Evolutionary conservation across 2,113 vertebrate species (phyloP).

Genomic region (Antennarius striatus): DNA sequence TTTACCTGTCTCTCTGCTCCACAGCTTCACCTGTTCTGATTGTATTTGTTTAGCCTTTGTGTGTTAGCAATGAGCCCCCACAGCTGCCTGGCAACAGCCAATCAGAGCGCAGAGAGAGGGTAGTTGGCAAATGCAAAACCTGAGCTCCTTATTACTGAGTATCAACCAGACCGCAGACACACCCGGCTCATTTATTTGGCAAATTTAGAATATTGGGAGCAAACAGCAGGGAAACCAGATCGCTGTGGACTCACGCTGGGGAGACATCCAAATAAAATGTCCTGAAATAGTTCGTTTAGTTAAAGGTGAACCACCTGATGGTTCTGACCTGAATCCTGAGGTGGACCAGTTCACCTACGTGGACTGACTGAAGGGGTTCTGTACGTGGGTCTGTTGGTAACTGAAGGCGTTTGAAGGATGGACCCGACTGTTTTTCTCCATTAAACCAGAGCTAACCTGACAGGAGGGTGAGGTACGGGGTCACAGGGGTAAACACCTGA

Average conservation of each 20-base stretch:
- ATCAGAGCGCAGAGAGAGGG: constrained; percentile 30
- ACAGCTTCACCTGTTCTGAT: constrained; percentile 47
- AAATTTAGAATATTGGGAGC: constrained; percentile 61
- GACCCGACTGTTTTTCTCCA: too few species aligned
- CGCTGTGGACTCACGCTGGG: too few species aligned
- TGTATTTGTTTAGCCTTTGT: constrained; percentile 58
- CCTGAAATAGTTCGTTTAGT: too few species aligned
- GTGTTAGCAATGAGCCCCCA: constrained; percentile 39
- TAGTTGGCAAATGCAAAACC: constrained; percentile 53
- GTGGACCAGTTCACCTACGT: too few species aligned
- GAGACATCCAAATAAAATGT: too few species aligned
- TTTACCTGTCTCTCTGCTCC: constrained; percentile 2
- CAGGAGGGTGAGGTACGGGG: not conserved
- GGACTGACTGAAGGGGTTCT: too few species aligned
- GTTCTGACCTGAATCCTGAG: too few species aligned
- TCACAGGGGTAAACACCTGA: not conserved
- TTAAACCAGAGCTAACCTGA: too few species aligned
- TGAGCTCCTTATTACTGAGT: constrained; percentile 28
- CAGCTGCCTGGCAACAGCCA: constrained; percentile 61
- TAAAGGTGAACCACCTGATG: too few species aligned
- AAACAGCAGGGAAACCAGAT: not conserved
- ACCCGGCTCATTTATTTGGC: constrained; percentile 77
- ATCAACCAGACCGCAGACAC: constrained; percentile 50
- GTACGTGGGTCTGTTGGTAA: too few species aligned
- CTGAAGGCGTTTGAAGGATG: too few species aligned